Evolutionary conservation across 2,888 invertebrate species (phyloP).

Genomic region (Chouioia cunea): DNA sequence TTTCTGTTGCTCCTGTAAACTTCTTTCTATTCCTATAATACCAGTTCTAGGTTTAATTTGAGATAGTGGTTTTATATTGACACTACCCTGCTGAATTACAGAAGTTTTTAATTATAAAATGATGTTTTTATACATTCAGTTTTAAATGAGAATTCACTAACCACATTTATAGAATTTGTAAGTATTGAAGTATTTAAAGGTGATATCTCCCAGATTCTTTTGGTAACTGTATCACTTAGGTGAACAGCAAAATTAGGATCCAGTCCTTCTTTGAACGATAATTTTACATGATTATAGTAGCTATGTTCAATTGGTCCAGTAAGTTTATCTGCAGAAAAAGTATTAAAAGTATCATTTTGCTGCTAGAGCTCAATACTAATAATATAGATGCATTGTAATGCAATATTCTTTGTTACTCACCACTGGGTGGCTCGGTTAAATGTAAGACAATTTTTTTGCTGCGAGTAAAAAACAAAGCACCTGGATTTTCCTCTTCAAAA

Average conservation of each 20-base stretch:
- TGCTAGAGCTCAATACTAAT: neutral
- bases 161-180: constrained; percentile 13
- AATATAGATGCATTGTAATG: neutral
- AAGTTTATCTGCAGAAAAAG: constrained; percentile 71
- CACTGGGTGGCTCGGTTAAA: constrained; percentile 75
- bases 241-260: constrained; percentile 75
- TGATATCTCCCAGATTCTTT: constrained; percentile 76
- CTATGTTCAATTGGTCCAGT: constrained; percentile 84
- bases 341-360: neutral
- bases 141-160: constrained; percentile 16
- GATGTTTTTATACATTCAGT: neutral
- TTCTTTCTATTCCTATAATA: constrained; percentile 95
- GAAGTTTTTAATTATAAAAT: constrained; percentile 21
- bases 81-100: constrained; percentile 5
- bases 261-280: constrained; percentile 89
- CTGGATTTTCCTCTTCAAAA: constrained; percentile 84
- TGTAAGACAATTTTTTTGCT: constrained; percentile 85
- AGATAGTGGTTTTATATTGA: constrained; percentile 55
- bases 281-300: constrained; percentile 80
- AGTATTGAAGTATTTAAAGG: constrained; percentile 46
- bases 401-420: constrained; percentile 63
- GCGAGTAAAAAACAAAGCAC: constrained; percentile 83
- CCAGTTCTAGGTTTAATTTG: constrained; percentile 84
- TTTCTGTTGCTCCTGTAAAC: constrained; percentile 90
- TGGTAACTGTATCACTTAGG: constrained; percentile 75